phyloP scores from a whole-genome alignment of 2,797 vertebrate species.

The Hoplostethus mediterraneus region DNA sequence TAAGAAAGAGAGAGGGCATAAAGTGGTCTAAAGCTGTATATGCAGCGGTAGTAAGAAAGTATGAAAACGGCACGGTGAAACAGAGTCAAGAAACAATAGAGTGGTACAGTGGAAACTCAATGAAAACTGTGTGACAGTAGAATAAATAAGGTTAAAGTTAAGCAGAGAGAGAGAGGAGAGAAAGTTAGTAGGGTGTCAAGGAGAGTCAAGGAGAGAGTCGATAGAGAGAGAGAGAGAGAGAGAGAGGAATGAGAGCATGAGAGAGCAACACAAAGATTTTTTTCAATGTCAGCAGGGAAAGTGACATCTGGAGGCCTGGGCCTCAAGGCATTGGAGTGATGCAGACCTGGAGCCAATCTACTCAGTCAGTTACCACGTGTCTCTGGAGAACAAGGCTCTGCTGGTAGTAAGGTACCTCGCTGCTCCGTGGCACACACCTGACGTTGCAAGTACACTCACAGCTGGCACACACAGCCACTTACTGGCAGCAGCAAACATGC shows the following conservation, averaged over 20 bases:
- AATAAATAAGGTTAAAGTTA: not conserved
- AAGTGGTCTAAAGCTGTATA: not conserved
- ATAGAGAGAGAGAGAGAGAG: not conserved
- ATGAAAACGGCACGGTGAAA: not conserved
- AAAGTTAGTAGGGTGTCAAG: not conserved
- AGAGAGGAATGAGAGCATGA: conserved; percentile 20
- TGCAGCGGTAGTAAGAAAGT: not conserved
- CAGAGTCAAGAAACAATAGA: not conserved
- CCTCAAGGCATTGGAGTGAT: conserved; percentile 55
- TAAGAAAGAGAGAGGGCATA: not conserved
- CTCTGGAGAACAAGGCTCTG: conserved; percentile 63
- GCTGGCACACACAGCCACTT: conserved; percentile 38
- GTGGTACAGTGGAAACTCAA: not conserved
- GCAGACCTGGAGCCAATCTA: conserved; percentile 69
- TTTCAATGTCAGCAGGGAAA: conserved; percentile 59
- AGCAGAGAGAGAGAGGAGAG: conserved; percentile 2
- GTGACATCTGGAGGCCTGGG: conserved; percentile 73
- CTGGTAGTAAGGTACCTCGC: conserved; percentile 60
- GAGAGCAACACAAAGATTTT: conserved; percentile 27
- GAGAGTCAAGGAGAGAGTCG: not conserved
- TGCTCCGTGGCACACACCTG: conserved; percentile 18
- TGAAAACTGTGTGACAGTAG: not conserved
- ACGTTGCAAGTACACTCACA: conserved; percentile 15
- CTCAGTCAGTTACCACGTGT: conserved; percentile 59
- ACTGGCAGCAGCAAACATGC: conserved; percentile 50